Evolutionary conservation across 2,888 invertebrate species (phyloP).

Genomic region (Lutraria lutraria): DNA sequence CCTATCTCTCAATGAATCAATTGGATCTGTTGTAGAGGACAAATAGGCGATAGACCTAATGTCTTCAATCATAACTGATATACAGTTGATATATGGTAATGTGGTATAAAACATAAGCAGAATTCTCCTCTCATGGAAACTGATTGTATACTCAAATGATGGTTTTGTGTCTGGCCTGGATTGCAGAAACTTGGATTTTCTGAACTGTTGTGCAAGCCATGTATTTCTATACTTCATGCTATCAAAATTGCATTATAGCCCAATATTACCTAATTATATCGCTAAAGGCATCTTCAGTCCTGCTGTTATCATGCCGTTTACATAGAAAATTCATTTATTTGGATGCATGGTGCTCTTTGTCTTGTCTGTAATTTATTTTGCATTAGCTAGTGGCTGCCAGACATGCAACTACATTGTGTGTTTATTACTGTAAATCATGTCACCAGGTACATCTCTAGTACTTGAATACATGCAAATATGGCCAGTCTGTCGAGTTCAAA

Average conservation of each 20-base stretch:
- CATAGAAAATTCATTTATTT: constrained; percentile 1
- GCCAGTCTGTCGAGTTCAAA: neutral
- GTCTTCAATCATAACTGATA: too few relatives aligned
- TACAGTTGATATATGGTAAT: too few relatives aligned
- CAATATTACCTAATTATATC: constrained; percentile 11
- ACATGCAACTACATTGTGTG: neutral
- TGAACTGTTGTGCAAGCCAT: too few relatives aligned
- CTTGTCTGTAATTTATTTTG: constrained; percentile 9
- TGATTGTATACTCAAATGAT: too few relatives aligned
- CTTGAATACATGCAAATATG: neutral
- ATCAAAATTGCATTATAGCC: constrained; percentile 13
- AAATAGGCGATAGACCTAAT: too few relatives aligned
- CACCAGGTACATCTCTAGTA: neutral
- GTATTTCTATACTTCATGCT: neutral
- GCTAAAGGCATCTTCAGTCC: neutral
- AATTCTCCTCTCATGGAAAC: too few relatives aligned
- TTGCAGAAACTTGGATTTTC: too few relatives aligned
- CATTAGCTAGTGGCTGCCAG: neutral
- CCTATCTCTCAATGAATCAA: too few relatives aligned
- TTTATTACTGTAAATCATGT: neutral
- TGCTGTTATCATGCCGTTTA: neutral
- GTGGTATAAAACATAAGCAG: too few relatives aligned
- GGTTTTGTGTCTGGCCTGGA: too few relatives aligned
- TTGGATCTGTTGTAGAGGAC: too few relatives aligned
- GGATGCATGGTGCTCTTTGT: neutral